Percentiles rank a stretch among this genome's conserved stretches.
Conservation (phyloP, 30 jellyfish, hydroid and myxozoan genomes). For the Aurelia aurita region DNA sequence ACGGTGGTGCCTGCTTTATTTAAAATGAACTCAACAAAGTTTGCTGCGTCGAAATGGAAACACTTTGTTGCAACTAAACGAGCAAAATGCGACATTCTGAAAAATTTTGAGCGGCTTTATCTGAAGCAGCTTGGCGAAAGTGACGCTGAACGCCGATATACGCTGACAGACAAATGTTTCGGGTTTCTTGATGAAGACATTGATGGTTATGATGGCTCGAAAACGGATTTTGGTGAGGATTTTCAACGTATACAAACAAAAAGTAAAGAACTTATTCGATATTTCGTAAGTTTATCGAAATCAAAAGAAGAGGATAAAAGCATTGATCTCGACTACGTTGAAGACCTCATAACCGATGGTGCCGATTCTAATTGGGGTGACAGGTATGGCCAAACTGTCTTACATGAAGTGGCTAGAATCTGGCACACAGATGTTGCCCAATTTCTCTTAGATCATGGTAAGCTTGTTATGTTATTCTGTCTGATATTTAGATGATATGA, state of each 20-base stretch:
- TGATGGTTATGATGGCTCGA: slow-evolving; percentile 21
- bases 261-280: slow-evolving; percentile 61
- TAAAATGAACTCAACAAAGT: slow-evolving; percentile 1
- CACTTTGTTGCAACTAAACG: slow-evolving; percentile 43
- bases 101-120: slow-evolving; percentile 25
- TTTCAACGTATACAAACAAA: neutral
- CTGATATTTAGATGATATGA: too few species aligned
- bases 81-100: neutral
- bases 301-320: slow-evolving; percentile 35
- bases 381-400: slow-evolving; percentile 75
- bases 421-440: slow-evolving; percentile 89
- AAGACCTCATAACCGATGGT: slow-evolving; percentile 55
- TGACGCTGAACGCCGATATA: neutral
- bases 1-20: neutral
- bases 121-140: slow-evolving; percentile 28
- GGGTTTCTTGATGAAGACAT: slow-evolving; percentile 56
- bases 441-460: slow-evolving; percentile 74
- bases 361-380: slow-evolving; percentile 73
- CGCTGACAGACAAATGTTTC: slow-evolving; percentile 6
- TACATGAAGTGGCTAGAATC: slow-evolving; percentile 81
- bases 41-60: slow-evolving; percentile 67
- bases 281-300: slow-evolving; percentile 54
- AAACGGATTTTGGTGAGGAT: neutral
- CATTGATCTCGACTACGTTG: slow-evolving; percentile 57
- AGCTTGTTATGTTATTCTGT: neutral